phyloP scores from a whole-genome alignment of 2,888 invertebrate genomes.

The Volucella inflata region DNA sequence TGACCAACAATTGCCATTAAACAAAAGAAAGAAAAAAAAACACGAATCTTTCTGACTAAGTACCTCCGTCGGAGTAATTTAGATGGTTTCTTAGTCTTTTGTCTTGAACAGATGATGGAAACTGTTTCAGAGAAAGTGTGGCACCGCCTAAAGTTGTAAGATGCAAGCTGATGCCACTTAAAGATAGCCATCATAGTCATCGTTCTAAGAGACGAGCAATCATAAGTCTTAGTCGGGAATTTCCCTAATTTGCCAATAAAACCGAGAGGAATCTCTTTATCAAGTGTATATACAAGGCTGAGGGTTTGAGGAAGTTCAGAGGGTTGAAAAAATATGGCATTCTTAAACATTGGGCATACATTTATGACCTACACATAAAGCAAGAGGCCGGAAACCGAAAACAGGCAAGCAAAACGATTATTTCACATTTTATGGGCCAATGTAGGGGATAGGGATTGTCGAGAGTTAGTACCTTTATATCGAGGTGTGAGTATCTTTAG shows the following conservation, averaged over 20 bases:
- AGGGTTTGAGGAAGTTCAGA: background rate
- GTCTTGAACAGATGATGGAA: background rate
- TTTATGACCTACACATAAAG: conserved; percentile 44
- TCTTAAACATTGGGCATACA: conserved; percentile 62
- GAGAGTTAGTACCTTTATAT: background rate
- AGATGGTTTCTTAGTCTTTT: background rate
- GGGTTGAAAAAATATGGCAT: conserved; percentile 50
- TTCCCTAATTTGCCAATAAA: conserved; percentile 40
- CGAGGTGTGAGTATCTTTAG: background rate
- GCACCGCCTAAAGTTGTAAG: too few relatives aligned
- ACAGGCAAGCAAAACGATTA: conserved; percentile 63
- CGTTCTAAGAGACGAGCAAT: background rate
- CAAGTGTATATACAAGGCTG: background rate
- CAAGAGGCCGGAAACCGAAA: conserved; percentile 52
- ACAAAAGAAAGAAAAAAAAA: background rate
- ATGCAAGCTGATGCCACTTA: too few relatives aligned
- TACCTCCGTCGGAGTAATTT: background rate
- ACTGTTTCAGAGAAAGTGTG: too few relatives aligned
- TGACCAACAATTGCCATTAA: conserved; percentile 25
- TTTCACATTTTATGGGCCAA: conserved; percentile 67
- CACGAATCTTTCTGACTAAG: background rate
- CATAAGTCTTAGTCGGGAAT: conserved; percentile 18
- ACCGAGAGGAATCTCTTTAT: conserved; percentile 31
- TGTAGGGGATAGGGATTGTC: conserved; percentile 7
- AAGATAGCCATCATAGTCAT: too few relatives aligned